A percentile compares a stretch with the other conserved stretches of the same genome.
phyloP scores from a whole-genome alignment of 1,140 invertebrate species.

The Ladona fulva region DNA sequence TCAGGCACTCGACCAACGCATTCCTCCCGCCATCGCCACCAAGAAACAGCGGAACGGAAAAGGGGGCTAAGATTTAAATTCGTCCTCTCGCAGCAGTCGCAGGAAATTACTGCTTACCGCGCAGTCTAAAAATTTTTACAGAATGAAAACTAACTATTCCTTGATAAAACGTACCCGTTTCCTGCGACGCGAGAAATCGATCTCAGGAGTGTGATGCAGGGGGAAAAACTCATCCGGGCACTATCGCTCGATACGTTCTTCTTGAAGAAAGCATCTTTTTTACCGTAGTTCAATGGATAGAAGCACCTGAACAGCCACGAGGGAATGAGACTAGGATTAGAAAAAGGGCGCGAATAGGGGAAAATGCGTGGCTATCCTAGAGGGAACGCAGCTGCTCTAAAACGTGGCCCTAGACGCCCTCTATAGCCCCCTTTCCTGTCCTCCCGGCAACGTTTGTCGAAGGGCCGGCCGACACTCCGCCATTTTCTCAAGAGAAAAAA shows the following conservation, averaged over 20 bases:
- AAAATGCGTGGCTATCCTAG: too few relatives aligned
- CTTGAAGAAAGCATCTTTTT: too few relatives aligned
- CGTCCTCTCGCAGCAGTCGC: not conserved
- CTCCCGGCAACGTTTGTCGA: not conserved
- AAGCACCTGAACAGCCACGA: too few relatives aligned
- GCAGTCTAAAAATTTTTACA: not conserved
- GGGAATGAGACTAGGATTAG: not conserved
- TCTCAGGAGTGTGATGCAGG: too few relatives aligned
- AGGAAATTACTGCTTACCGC: not conserved
- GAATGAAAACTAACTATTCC: too few relatives aligned
- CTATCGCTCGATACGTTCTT: too few relatives aligned
- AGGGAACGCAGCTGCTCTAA: not conserved
- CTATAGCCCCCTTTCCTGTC: not conserved
- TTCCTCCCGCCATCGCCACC: not conserved
- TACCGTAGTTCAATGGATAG: too few relatives aligned
- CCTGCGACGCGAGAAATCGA: too few relatives aligned
- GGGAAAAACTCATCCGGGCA: too few relatives aligned
- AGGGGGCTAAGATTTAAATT: not conserved
- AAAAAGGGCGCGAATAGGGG: not conserved
- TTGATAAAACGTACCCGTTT: too few relatives aligned
- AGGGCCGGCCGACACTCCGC: not conserved
- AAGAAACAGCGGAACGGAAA: not conserved
- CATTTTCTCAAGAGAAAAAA: not conserved
- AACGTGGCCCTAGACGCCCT: not conserved
- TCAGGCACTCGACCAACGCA: slow-evolving; percentile 6